Base-by-base conservation (phyloP, 2,888 invertebrate genomes). In the Frankliniella fusca region DNA sequence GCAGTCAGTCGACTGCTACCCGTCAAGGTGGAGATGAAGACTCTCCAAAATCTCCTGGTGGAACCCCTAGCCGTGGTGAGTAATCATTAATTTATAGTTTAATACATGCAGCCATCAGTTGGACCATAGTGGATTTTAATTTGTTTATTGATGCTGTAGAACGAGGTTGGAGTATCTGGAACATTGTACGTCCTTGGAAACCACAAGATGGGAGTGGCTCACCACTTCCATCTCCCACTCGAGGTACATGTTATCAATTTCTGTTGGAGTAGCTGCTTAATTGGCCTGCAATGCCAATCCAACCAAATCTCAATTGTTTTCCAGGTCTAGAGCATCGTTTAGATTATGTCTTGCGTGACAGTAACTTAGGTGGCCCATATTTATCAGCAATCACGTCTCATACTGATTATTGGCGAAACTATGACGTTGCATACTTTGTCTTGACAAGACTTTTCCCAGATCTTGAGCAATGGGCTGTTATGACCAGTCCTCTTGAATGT, bases 351-450 rank as follows among this genome's bases (percentile, higher is more conserved):
- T 86, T 92, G 82, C 88, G 89, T 84, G 90, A 91, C 82, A 90
- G 90, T 54, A 90, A 90, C 82, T 88, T 91, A 85, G 86, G 85
- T 49, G 80, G 90, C 85, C 90, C 90, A 85, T 92, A 92, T 86
- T 87, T 92, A 82, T 90, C 91, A 80, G 90, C 91, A 79, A 88
- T 92, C 81, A 91, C 91, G 54, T 91, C 92, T 0, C 93, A 93
- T 86, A 92, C 92, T 0, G 90, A 90, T 50, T 93, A 93, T 87
- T 93, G 93, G 93, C 89, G 88, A 85, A 91, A 91, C 85, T 90
- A 90, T 82, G 93, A 93, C 85, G 90, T 92, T 61, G 92, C 92
- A 27, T 90, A 90, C 87, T 93, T 93, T 87, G 89, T 92, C 83
- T 87, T 92, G 81, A 90, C 89, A 20, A 88, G 88, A 85, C 87